Conservation (phyloP, 2,113 vertebrate species). For the Eupsittula cactorum region DNA sequence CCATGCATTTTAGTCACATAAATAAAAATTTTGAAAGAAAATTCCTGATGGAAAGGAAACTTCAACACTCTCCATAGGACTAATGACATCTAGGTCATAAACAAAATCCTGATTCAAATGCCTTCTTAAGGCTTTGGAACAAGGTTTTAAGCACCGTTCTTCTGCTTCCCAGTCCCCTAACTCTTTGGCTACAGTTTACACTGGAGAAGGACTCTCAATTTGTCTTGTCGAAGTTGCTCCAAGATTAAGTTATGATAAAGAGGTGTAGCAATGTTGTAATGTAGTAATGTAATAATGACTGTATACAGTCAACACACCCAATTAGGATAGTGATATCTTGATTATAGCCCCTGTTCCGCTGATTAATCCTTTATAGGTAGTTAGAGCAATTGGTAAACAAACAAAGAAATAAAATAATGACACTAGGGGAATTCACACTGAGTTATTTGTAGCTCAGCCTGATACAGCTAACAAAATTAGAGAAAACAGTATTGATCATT, state of each 20-base stretch:
- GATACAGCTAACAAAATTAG: not conserved
- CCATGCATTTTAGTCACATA: not conserved
- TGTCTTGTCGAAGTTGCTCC: not conserved
- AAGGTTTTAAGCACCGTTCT: not conserved
- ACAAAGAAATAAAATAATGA: not conserved
- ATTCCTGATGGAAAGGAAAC: not conserved
- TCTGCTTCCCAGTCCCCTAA: not conserved
- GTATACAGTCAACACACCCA: not conserved
- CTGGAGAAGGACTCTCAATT: not conserved
- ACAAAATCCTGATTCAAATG: not conserved
- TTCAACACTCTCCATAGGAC: rapidly evolving
- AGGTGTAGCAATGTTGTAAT: not conserved
- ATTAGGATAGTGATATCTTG: not conserved
- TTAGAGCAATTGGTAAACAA: not conserved
- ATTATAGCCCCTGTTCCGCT: not conserved
- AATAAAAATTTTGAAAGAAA: not conserved
- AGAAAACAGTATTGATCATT: not conserved
- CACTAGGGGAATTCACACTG: not conserved
- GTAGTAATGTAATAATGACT: not conserved
- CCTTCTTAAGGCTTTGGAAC: not conserved
- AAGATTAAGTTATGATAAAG: not conserved
- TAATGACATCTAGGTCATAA: not conserved
- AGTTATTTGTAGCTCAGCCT: not conserved
- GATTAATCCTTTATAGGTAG: not conserved
- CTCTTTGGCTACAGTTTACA: not conserved